These are phyloP conservation scores for Hephaestus fuliginosus DNA, from an alignment of 2,797 vertebrate species.

Conservation along the genomic window DNA sequence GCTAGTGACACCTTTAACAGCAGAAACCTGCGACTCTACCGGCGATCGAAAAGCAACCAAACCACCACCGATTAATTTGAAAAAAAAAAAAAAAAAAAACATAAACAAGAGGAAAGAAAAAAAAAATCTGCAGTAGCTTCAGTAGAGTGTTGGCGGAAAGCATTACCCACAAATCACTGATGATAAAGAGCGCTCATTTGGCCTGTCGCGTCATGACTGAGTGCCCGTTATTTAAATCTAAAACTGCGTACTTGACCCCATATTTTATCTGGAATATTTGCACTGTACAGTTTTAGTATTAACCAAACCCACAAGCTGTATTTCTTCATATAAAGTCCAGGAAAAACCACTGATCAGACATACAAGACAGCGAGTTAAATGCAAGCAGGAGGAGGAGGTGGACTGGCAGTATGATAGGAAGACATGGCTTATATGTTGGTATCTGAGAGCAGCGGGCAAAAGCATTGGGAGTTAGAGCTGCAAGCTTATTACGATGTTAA, in stretches of 20 bases:
- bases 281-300: conserved; percentile 36
- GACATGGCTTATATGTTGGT: neutral
- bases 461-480: conserved; percentile 65
- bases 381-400: conserved; percentile 29
- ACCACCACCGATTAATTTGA: conserved; percentile 80
- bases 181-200: conserved; percentile 17
- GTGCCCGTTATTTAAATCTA: conserved; percentile 33
- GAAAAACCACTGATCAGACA: conserved; percentile 57
- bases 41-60: conserved; percentile 60
- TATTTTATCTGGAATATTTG: conserved; percentile 26
- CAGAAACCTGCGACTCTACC: conserved; percentile 47
- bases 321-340: conserved; percentile 64
- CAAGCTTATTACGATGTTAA: conserved; percentile 66
- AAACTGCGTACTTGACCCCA: conserved; percentile 27
- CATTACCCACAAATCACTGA: conserved; percentile 42
- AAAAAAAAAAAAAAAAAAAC: conserved; percentile 38
- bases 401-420: conserved; percentile 10
- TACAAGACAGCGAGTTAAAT: conserved; percentile 37
- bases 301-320: conserved; percentile 86
- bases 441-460: conserved; percentile 46
- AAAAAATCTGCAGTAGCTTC: conserved; percentile 44
- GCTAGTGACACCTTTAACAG: conserved; percentile 54
- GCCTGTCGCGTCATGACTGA: neutral
- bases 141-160: conserved; percentile 49
- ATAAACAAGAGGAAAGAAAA: conserved; percentile 9